These are phyloP conservation scores for Apocrypta bakeri DNA, from an alignment of 1,140 invertebrate genomes.

Conservation along the genomic window DNA sequence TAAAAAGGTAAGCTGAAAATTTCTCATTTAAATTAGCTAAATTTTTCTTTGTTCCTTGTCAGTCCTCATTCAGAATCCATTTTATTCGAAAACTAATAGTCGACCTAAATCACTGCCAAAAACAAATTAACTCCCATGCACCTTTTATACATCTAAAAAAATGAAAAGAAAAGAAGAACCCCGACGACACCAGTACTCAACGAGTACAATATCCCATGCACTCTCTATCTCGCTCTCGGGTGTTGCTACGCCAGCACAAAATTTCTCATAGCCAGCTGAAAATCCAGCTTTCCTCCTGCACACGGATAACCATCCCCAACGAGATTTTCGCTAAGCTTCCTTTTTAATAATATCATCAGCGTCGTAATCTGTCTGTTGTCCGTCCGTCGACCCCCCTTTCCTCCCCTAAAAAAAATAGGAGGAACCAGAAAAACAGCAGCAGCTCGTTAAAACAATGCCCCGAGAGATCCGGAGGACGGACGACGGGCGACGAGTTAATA, in stretches of 20 bases:
- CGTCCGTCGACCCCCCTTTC: conserved; percentile 8
- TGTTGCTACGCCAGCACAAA: conserved; percentile 29
- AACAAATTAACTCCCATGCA: too few relatives aligned
- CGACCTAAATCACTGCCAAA: too few relatives aligned
- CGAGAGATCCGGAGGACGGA: background rate
- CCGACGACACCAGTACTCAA: background rate
- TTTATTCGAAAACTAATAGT: too few relatives aligned
- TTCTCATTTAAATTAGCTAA: too few relatives aligned
- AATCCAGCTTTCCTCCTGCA: background rate
- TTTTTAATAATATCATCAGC: conserved; percentile 68
- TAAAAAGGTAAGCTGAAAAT: too few relatives aligned
- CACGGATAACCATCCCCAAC: conserved; percentile 18
- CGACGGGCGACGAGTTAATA: conserved; percentile 26
- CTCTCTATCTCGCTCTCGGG: background rate
- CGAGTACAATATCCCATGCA: background rate
- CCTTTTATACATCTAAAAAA: background rate
- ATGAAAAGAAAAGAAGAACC: background rate
- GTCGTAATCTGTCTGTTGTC: conserved; percentile 58
- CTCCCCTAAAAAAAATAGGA: background rate
- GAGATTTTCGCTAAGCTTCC: conserved; percentile 47
- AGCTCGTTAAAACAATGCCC: conserved; percentile 51
- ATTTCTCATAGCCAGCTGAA: conserved; percentile 30
- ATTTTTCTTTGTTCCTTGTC: too few relatives aligned
- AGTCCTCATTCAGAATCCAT: too few relatives aligned
- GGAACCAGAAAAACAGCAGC: background rate